Base-by-base conservation (phyloP, 2,888 invertebrate species). In the Cryptocephalus primarius region DNA sequence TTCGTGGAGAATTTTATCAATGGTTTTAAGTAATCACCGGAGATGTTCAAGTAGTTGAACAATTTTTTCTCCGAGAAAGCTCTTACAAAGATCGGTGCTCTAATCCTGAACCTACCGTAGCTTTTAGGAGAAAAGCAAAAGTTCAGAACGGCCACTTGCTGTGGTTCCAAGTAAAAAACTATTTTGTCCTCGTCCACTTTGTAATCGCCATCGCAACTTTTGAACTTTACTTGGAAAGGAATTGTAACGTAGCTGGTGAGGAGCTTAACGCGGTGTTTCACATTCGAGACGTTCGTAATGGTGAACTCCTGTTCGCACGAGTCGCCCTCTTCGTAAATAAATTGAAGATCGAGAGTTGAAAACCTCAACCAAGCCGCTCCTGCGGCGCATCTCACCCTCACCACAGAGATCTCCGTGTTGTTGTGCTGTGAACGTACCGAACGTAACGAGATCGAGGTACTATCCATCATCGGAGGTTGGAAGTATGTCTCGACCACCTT, bases 1-100 rank as follows among this genome's bases (percentile, higher is more conserved):
- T 48, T 49, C 9, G 47, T 48, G 11, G 62, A 52, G 8, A 59
- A 46, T 0, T 54, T 53, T n/a, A 72, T 68, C 1, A 45, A 49
- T 3, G 65, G 60, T 11, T 33, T 44, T 2, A 56, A 54, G 50
- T 63, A 59, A 8, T 44, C 43, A 13, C 68, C 72, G 2, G 48
- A 42, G 3, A 72, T 45, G 38, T 49, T 55, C 31, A 72, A 46
- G 52, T 60, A 62, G 53, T 70, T 72, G 45, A 67, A 71, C 10
- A 64, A 51, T 13, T 46, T 32, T 42, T 1, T 57, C 60, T 8
- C 64, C 55, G 10, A 55, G 50, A 48, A 64, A 59, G n/a, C 59
- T 55, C 34, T 53, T 1, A 72, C 50, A 36, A 64, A 67, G 48
- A 72, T 65, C 4, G 71, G 68, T 2, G 65, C 49, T 44, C 64